Evolutionary conservation across 2,888 invertebrate genomes (phyloP).

Genomic region (Calliopum simillimum): DNA sequence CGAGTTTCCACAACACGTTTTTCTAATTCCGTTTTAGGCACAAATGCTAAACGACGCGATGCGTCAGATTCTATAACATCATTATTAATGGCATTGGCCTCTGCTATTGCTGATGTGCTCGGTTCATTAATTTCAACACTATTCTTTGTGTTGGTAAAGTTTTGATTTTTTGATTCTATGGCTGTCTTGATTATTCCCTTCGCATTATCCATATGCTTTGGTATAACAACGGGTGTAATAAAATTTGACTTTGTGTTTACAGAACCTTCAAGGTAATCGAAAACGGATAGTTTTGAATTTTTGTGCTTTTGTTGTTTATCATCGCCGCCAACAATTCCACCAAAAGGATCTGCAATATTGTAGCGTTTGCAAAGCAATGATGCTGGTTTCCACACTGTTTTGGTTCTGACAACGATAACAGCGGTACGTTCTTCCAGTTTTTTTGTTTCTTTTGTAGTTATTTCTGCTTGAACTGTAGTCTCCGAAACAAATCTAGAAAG

Average conservation of each 20-base stretch:
- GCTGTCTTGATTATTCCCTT: conserved; percentile 38
- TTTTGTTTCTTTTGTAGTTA: conserved; percentile 13
- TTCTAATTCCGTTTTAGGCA: conserved; percentile 61
- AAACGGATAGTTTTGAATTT: conserved; percentile 75
- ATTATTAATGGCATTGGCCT: not conserved
- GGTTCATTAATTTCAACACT: not conserved
- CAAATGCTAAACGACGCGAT: conserved; percentile 45
- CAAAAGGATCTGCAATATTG: conserved; percentile 90
- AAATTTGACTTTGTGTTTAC: conserved; percentile 72
- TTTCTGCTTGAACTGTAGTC: conserved; percentile 63
- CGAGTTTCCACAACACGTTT: conserved; percentile 57
- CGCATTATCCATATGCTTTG: conserved; percentile 55
- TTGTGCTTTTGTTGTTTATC: conserved; percentile 47
- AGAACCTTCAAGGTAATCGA: conserved; percentile 78
- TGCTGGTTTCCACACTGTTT: conserved; percentile 84
- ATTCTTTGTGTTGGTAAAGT: not conserved
- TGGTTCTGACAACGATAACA: conserved; percentile 52
- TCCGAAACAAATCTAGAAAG: conserved; percentile 74
- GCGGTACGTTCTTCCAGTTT: not conserved
- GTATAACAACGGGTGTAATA: conserved; percentile 64
- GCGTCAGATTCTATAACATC: conserved; percentile 35
- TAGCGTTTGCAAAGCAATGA: conserved; percentile 89
- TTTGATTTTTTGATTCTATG: not conserved
- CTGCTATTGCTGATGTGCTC: not conserved
- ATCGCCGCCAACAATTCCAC: conserved; percentile 65